phyloP scores from a whole-genome alignment of 2,113 vertebrate genomes.

The Corvus cornix region DNA sequence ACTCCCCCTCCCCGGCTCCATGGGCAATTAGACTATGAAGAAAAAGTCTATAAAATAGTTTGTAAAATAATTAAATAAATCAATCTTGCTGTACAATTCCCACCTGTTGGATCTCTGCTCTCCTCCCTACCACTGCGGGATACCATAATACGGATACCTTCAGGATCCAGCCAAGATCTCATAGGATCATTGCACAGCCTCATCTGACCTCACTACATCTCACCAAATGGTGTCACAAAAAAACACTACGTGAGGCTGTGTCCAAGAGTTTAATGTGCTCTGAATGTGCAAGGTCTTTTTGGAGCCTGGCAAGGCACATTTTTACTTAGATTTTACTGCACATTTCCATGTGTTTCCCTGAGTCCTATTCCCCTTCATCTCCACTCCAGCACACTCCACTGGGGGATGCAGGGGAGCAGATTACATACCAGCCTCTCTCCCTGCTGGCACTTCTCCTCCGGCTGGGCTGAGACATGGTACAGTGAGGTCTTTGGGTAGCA shows the following conservation, averaged over 20 bases:
- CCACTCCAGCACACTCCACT: fast-evolving
- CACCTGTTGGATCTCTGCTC: too few species aligned
- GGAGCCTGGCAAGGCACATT: not conserved
- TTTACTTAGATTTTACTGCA: not conserved
- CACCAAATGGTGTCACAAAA: not conserved
- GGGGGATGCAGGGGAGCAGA: fast-evolving
- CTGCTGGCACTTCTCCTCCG: not conserved
- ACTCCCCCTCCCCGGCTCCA: too few species aligned
- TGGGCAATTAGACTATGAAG: too few species aligned
- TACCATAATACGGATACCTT: not conserved
- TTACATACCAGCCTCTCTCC: not conserved
- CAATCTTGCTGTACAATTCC: too few species aligned
- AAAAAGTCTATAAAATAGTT: too few species aligned
- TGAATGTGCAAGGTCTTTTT: not conserved
- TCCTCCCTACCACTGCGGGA: too few species aligned
- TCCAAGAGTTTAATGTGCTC: not conserved
- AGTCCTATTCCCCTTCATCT: not conserved
- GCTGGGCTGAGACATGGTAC: not conserved
- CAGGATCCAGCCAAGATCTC: not conserved
- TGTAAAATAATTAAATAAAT: too few species aligned
- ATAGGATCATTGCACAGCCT: not conserved
- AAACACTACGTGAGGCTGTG: not conserved
- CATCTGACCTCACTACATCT: fast-evolving
- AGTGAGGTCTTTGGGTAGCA: not conserved
- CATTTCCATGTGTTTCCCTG: not conserved